A percentile compares a stretch with the other conserved stretches of the same genome.
Conservation (phyloP, 64 coral and sea anemone species). For the Cladopsammia gracilis region DNA sequence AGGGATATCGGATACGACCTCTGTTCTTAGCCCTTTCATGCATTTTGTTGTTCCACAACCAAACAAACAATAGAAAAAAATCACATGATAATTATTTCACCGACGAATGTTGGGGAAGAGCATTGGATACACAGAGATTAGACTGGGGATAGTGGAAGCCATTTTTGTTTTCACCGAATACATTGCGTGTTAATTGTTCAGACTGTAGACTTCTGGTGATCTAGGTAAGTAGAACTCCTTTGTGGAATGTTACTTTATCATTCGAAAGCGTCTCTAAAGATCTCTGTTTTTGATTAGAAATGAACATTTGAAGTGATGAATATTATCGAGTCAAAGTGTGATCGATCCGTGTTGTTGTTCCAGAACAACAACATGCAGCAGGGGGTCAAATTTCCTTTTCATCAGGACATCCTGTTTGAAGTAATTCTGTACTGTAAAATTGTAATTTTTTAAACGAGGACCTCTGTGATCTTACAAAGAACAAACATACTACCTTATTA, state of each 20-base stretch:
- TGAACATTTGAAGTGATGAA: conserved; percentile 10
- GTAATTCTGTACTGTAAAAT: not conserved
- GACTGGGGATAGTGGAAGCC: not conserved
- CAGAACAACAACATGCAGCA: conserved; percentile 20
- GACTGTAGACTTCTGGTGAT: not conserved
- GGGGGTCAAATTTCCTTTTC: conserved; percentile 4
- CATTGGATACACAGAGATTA: not conserved
- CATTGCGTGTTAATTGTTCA: not conserved
- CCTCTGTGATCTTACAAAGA: conserved; percentile 25
- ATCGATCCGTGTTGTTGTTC: not conserved
- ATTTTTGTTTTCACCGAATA: not conserved
- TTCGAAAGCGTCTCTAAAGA: conserved; percentile 1
- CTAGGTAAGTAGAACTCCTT: not conserved
- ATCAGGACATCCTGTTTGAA: conserved; percentile 1
- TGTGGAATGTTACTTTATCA: not conserved
- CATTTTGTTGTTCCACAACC: conserved; percentile 18
- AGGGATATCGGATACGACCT: not conserved
- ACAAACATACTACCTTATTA: not conserved
- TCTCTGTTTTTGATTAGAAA: not conserved
- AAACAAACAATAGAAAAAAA: not conserved
- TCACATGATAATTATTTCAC: conserved; percentile 1
- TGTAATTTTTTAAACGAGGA: conserved; percentile 2
- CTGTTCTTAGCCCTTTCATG: not conserved
- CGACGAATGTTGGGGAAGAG: not conserved
- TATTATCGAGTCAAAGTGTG: not conserved